Evolutionary conservation across 2,113 vertebrate species (phyloP), one percentile per base, ranked within the genome.

Genomic region (Daphoenositta chrysoptera): DNA sequence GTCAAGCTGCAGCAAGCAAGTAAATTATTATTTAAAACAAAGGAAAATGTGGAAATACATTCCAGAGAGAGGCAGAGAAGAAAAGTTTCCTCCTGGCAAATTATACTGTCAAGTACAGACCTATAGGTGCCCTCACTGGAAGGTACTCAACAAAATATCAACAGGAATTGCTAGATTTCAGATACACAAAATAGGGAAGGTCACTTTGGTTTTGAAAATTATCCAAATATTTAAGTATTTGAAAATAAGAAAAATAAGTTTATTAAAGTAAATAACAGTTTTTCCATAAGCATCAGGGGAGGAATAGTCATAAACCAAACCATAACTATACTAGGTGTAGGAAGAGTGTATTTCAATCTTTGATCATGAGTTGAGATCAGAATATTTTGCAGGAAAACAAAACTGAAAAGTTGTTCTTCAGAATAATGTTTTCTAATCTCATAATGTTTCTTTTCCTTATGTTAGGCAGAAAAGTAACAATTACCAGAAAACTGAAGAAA

Each of bases 271-370:
- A 84, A 45, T 33, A 64, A 39, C 2, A 19, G 3, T 18, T 82
- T 5, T 40, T 35, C 23, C 7, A 5, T 57, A n/a, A 70, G 19
- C 1, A 31, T 0, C 15, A 15, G 57, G 8, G 28, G 5, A 9
- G 2, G 3, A 50, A 63, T 20, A 28, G 6, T 37, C 27, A 70
- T 28, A 48, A 92, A 57, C 15, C 10, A 66, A 88, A 42, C 4
- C 6, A 21, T 27, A 82, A 63, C 12, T 6, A 7, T 39, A 21
- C 1, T 11, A 33, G 0, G 1, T 15, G 3, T 51, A 10, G 2
- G 14, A 89, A 60, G 13, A 42, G 9, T 47, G 1, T 47, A 27
- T 51, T 15, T 78, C 1, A 1, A 17, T 30, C 11, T 53, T 53
- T 50, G 31, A n/a, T n/a, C 16, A 13, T 26, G 13, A 27, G 5